Percentiles rank a stretch among this genome's conserved stretches.
Evolutionary conservation across 2,113 vertebrate species (phyloP).

Genomic region (Zingel zingel): DNA sequence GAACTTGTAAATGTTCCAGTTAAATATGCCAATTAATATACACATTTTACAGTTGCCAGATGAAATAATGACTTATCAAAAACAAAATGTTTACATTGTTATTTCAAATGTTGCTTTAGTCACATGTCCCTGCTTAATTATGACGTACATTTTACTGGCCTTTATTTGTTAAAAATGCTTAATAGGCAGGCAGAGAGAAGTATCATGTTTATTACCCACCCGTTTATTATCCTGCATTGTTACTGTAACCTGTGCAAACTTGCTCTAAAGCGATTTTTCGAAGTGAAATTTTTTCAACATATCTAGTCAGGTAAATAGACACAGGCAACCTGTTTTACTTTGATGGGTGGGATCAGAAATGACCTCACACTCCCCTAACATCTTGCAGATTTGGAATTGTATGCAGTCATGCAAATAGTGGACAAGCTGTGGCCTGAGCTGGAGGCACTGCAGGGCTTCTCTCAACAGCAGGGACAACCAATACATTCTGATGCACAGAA

Average conservation of each 20-base stretch:
- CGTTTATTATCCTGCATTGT: not conserved
- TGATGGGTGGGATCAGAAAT: constrained; percentile 1
- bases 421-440: constrained; percentile 3
- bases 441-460: not conserved
- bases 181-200: not conserved
- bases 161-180: not conserved
- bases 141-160: not conserved
- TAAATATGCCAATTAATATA: not conserved
- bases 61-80: not conserved
- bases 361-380: not conserved
- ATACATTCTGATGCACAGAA: constrained; percentile 17
- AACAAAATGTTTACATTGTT: not conserved
- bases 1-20: not conserved
- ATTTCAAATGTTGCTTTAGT: not conserved
- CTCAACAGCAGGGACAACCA: not conserved
- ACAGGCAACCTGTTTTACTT: not conserved
- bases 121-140: not conserved
- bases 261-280: not conserved
- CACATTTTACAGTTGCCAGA: not conserved
- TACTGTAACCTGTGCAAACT: not conserved
- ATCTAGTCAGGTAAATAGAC: not conserved
- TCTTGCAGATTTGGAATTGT: not conserved
- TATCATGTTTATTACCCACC: not conserved
- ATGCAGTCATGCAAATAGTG: not conserved
- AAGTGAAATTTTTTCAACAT: not conserved